Base-by-base conservation (phyloP, 1,140 invertebrate genomes). In the Pachyrhynchus sulphureomaculatus region DNA sequence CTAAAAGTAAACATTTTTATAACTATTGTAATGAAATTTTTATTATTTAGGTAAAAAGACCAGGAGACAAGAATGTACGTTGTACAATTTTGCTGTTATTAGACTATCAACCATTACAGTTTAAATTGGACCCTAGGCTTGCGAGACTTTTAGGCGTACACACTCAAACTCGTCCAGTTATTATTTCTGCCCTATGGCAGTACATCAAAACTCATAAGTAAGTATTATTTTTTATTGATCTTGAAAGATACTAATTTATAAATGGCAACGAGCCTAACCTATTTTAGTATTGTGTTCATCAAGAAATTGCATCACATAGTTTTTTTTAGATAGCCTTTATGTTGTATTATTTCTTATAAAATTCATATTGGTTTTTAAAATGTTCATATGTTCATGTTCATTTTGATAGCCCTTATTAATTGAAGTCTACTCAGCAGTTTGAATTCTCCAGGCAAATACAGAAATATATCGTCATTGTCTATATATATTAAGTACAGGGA, bases 71-170 rank as follows among this genome's bases (percentile, higher is more conserved):
- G 77, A 98, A 99, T 80, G 96, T 99, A 32, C 88, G 95, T 15
- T 99, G 97, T 79, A 99, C 96, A 1, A 98, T 99, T 72, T 82
- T 99, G 26, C 80, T 99, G 54, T 85, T 99, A 68, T 82, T 99
- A 33, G 97, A 99, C 80, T 98, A 99, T 82, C 96, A 99, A 80
- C 98, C 98, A 17, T 81, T 98, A 70, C 96, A 99, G 82, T 99
- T 98, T 77, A 99, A 99, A 81, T 79, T 99, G 65, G 97, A 99
- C 81, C 91, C 93, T 37, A 81, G 96, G 36, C 81, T 99, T 64
- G 96, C 97, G 20, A 85, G 97, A 56, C 80, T 99, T 51, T 80
- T 99, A 21, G 98, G 97, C 37, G 96, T 99, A 64, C 95, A 99
- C 77, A 98, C 96, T 1, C 95, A 99, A 80, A 98, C 97, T 1